Percentiles rank a stretch among this genome's conserved stretches.
Evolutionary conservation across 64 coral and sea anemone species (phyloP).

Genomic region (Exaiptasia diaphana): DNA sequence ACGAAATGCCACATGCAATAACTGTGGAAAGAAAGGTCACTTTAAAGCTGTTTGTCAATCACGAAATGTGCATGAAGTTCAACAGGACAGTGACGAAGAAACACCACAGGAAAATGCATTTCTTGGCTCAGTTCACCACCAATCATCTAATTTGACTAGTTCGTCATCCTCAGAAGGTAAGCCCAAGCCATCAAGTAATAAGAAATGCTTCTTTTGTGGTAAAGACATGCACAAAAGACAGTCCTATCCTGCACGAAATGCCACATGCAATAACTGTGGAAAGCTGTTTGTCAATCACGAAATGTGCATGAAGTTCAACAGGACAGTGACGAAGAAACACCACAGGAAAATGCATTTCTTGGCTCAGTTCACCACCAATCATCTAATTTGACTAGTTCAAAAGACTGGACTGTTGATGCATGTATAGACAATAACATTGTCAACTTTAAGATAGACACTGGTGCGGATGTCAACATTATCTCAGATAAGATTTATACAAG

Average conservation of each 20-base stretch:
- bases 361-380: not conserved
- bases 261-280: not conserved
- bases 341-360: not conserved
- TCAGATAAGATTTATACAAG: not conserved
- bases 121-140: no score
- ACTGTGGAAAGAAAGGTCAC: not conserved
- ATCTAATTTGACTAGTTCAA: not conserved
- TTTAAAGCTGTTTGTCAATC: not conserved
- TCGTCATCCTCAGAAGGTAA: constrained; percentile 29
- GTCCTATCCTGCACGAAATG: not conserved
- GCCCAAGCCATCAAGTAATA: constrained; percentile 14
- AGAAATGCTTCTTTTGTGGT: constrained; percentile 61
- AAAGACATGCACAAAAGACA: constrained; percentile 47
- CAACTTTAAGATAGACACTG: constrained; percentile 15
- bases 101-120: not conserved
- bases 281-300: no score
- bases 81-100: not conserved
- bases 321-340: no score
- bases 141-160: no score
- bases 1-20: not conserved
- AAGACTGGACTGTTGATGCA: not conserved
- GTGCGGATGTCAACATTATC: not conserved
- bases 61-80: not conserved
- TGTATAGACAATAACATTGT: not conserved
- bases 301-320: no score